Base-by-base conservation (phyloP, 2,113 vertebrate genomes). In the Porphyrio hochstetteri region DNA sequence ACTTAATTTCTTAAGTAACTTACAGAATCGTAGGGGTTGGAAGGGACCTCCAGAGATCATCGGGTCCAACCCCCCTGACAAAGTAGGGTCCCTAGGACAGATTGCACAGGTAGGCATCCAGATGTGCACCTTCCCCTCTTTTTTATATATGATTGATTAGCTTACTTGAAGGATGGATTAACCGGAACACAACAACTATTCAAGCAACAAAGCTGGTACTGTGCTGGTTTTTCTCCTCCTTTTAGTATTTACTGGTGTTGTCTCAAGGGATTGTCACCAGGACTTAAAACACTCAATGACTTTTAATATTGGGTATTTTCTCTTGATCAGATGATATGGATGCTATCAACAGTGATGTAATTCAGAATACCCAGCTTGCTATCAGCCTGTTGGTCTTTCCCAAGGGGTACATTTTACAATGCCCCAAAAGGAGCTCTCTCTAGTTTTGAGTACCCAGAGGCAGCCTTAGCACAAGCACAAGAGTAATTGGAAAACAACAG, bases 1-100 rank as follows among this genome's bases (percentile, higher is more conserved):
- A 87, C 88, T 71, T 98, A 97, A 46, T 93, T 99, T 86, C 94
- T 95, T 68, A 96, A 96, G 98, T 98, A 97, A 92, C 74, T 57
- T 55, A 14, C n/a, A 4, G 2, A 44, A 44, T 44, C 16, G 16
- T 44, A 44, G 42, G 42, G 42, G 42, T 44, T 44, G 42, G 42
- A 44, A 44, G 42, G 16, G 42, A 44, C 16, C 16, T 44, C 42
- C 42, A 17, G 42, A 44, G 42, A 44, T 44, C 42, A 44, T 44
- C 7, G 42, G 42, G 7, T 44, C 42, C 13, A 44, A 44, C 42
- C 16, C 42, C 16, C 42, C 42, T 44, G 42, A 16, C 42, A 44
- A 44, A 44, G 16, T 44, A 44, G 42, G 42, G 42, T 44, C 42
- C 42, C 42, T 44, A 44, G 42, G 42, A 44, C 42, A 44, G 42